phyloP scores from a whole-genome alignment of 2,888 invertebrate species.

The Coleophora flavipennella region DNA sequence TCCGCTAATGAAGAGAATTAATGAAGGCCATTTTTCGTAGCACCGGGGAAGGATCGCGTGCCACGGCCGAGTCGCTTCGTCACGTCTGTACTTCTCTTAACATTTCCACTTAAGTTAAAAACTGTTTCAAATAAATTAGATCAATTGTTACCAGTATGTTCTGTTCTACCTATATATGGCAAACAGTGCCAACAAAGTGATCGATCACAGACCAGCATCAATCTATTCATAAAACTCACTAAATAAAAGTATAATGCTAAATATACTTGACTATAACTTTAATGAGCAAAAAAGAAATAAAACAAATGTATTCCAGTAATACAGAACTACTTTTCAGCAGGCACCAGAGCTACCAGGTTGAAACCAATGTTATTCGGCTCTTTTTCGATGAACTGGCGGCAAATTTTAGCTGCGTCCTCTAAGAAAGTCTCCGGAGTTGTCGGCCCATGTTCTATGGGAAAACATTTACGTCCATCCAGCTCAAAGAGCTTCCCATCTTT shows the following conservation, averaged over 20 bases:
- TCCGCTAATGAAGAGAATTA: constrained; percentile 50
- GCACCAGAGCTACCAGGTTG: constrained; percentile 86
- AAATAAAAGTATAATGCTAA: too few species aligned
- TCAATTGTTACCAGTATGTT: too few species aligned
- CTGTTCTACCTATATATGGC: too few species aligned
- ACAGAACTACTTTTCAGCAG: constrained; percentile 35
- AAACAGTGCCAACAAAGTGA: too few species aligned
- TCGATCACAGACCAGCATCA: too few species aligned
- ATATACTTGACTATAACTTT: too few species aligned
- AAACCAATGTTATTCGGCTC: constrained; percentile 91
- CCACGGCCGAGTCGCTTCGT: constrained; percentile 20
- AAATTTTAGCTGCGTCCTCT: constrained; percentile 86
- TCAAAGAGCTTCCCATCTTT: constrained; percentile 87
- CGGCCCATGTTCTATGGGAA: constrained; percentile 86
- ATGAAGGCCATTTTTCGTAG: constrained; percentile 46
- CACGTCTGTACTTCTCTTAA: constrained; percentile 29
- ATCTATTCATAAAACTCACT: too few species aligned
- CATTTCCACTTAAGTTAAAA: constrained; percentile 19
- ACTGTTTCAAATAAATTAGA: too few species aligned
- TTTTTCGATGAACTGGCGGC: constrained; percentile 86
- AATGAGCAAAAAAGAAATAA: too few species aligned
- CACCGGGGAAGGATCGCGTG: constrained; percentile 46
- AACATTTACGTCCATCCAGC: constrained; percentile 76
- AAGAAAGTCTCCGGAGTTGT: constrained; percentile 81
- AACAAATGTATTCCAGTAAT: too few species aligned